These are phyloP conservation scores for Notarius quadriscutis DNA, from an alignment of 2,113 vertebrate genomes.

Conservation along the genomic window DNA sequence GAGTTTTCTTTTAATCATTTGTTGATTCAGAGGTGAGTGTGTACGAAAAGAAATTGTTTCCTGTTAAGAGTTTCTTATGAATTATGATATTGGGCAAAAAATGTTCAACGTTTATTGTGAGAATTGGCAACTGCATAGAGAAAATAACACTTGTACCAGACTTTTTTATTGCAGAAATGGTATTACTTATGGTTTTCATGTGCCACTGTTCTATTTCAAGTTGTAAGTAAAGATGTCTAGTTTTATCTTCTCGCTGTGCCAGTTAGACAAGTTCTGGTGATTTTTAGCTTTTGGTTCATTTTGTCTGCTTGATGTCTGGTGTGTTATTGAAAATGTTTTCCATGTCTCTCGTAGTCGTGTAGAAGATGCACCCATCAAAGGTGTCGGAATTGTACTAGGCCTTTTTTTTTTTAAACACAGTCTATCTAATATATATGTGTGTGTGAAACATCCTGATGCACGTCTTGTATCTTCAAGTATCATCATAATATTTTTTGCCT, in stretches of 20 bases:
- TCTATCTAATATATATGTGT: background rate
- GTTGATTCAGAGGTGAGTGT: conserved; percentile 31
- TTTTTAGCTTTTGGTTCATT: background rate
- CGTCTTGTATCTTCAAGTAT: background rate
- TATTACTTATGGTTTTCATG: too few relatives aligned
- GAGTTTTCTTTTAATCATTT: conserved; percentile 31
- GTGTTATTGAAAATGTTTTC: background rate
- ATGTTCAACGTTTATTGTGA: background rate
- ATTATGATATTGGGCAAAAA: background rate
- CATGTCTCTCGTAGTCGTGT: background rate
- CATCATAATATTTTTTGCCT: background rate
- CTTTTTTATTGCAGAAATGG: background rate
- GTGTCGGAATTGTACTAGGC: background rate
- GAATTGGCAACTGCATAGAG: background rate
- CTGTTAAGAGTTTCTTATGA: conserved; percentile 9
- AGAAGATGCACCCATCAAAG: background rate
- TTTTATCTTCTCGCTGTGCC: background rate
- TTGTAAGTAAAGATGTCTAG: background rate
- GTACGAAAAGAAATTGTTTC: conserved; percentile 11
- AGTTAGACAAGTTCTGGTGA: background rate
- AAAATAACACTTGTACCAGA: background rate
- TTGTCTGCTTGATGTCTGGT: background rate
- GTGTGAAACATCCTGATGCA: background rate
- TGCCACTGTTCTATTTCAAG: background rate
- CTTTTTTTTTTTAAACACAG: background rate